Conservation (phyloP, 2,888 invertebrate genomes). For the Agelastica alni region DNA sequence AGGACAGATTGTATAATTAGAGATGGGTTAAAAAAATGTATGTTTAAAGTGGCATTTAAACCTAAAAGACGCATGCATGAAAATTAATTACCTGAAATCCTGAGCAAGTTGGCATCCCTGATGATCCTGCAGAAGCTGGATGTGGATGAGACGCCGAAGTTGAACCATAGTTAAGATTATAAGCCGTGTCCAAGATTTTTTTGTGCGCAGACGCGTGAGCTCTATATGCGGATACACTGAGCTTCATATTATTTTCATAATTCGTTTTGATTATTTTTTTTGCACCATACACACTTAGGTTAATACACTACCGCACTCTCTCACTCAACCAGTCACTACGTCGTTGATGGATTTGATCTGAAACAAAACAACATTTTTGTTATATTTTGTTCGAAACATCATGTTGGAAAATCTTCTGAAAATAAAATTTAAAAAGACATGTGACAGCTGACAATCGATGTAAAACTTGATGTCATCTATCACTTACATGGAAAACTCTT, state of each 20-base stretch:
- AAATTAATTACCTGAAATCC: conserved; percentile 65
- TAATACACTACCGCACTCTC: conserved; percentile 29
- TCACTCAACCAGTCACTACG: not conserved
- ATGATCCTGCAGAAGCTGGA: conserved; percentile 53
- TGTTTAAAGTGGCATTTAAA: no score
- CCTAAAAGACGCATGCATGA: no score
- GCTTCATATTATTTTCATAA: conserved; percentile 67
- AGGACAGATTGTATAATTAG: no score
- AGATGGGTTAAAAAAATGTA: no score
- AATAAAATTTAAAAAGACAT: no score
- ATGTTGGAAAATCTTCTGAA: no score
- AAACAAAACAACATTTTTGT: no score
- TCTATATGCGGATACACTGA: conserved; percentile 86
- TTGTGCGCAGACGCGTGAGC: conserved; percentile 88
- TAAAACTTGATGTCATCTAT: no score
- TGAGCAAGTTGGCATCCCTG: conserved; percentile 53
- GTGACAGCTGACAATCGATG: no score
- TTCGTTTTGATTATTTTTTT: conserved; percentile 11
- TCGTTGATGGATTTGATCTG: conserved; percentile 18
- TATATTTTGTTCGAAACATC: no score
- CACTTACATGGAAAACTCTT: no score
- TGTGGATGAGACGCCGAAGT: conserved; percentile 64
- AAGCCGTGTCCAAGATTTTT: conserved; percentile 79
- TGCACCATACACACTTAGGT: conserved; percentile 13
- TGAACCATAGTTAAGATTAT: conserved; percentile 76